Conservation (phyloP, 2,888 invertebrate genomes). For the Eupithecia exiguata region DNA sequence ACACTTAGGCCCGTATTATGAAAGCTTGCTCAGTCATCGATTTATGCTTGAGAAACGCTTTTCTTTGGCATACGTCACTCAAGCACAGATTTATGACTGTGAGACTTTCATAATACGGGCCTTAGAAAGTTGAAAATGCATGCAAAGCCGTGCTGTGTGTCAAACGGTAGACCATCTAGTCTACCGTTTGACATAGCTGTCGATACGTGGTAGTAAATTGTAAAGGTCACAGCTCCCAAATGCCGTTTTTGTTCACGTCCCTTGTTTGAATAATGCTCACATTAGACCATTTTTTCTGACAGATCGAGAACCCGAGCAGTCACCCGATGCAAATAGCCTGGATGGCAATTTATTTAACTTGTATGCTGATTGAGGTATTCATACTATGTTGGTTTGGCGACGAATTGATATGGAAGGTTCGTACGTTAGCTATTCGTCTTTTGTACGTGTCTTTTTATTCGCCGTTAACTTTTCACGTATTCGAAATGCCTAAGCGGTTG, state of each 20-base stretch:
- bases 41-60: no score
- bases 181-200: slow-evolving; percentile 27
- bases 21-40: no score
- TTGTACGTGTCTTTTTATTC: slow-evolving; percentile 29
- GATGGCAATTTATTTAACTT: slow-evolving; percentile 79
- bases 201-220: slow-evolving; percentile 40
- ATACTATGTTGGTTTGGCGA: slow-evolving; percentile 81
- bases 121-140: no score
- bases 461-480: not conserved
- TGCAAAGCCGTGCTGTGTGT: no score
- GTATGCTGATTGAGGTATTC: slow-evolving; percentile 80
- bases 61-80: no score
- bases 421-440: slow-evolving; percentile 38
- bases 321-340: slow-evolving; percentile 80
- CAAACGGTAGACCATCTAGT: no score
- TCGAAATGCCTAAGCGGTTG: not conserved
- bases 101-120: no score
- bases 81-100: no score
- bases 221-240: slow-evolving; percentile 41
- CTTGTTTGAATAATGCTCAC: slow-evolving; percentile 42
- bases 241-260: slow-evolving; percentile 43
- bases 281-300: slow-evolving; percentile 47
- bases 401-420: slow-evolving; percentile 78
- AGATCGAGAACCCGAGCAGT: slow-evolving; percentile 77
- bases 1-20: not conserved